Conservation (phyloP, 2,113 vertebrate species). For the Gavia stellata region DNA sequence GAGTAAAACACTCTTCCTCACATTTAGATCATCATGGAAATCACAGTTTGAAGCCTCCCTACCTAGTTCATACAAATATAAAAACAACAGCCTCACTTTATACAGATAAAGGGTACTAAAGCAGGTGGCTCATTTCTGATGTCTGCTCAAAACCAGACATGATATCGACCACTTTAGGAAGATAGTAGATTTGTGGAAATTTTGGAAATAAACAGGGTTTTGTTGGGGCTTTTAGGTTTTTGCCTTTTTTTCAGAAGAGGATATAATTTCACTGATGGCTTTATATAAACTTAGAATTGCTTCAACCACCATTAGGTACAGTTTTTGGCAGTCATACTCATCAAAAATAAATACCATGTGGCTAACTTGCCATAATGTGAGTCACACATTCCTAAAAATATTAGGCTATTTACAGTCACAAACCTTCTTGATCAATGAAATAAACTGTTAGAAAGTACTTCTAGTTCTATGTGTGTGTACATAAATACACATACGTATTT, state of each 20-base stretch:
- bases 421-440: not conserved
- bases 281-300: not conserved
- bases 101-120: not conserved
- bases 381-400: not conserved
- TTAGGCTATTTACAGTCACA: not conserved
- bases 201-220: not conserved
- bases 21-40: not conserved
- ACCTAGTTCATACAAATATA: not conserved
- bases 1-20: not conserved
- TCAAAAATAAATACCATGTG: not conserved
- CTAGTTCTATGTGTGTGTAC: accelerated
- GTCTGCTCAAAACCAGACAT: not conserved
- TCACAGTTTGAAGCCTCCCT: not conserved
- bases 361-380: not conserved
- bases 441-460: not conserved
- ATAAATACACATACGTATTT: accelerated
- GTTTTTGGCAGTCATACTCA: not conserved
- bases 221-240: not conserved
- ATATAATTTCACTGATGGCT: accelerated
- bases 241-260: accelerated
- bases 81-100: not conserved
- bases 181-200: not conserved
- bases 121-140: not conserved
- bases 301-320: not conserved
- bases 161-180: accelerated